Conservation (phyloP, 2,888 invertebrate genomes). For the Amaurobius ferox region DNA sequence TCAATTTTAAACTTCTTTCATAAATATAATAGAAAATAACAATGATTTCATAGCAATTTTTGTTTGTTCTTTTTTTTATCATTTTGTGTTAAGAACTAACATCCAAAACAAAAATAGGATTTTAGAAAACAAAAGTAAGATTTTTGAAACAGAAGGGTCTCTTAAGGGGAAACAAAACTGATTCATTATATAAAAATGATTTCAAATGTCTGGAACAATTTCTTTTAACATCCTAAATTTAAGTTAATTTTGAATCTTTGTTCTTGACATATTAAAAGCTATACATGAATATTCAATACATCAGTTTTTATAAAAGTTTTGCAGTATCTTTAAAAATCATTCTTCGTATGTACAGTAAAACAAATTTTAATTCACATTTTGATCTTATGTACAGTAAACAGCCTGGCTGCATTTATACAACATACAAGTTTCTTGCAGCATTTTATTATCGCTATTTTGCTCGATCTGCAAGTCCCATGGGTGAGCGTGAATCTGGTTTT, state of each 20-base stretch:
- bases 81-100: too few relatives aligned
- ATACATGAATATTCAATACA: background rate
- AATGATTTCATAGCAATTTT: too few relatives aligned
- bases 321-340: background rate
- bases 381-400: background rate
- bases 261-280: background rate
- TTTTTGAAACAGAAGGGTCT: background rate
- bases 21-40: too few relatives aligned
- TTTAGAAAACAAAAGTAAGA: too few relatives aligned
- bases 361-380: background rate
- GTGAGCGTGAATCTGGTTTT: slow-evolving; percentile 83
- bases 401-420: background rate
- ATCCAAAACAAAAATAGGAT: too few relatives aligned
- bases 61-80: too few relatives aligned
- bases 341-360: slow-evolving; percentile 7
- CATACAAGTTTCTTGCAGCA: background rate
- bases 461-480: slow-evolving; percentile 24
- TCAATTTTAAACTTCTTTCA: too few relatives aligned
- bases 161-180: background rate
- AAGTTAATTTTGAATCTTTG: background rate
- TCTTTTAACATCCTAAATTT: background rate
- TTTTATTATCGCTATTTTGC: slow-evolving; percentile 11
- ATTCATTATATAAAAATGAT: background rate
- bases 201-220: background rate
- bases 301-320: background rate